Conservation (phyloP, 1,140 invertebrate genomes). For the fruit fly (Drosophila melanogaster) region Release_6_plus_ISO1_MT NC_004354.4:6267001-6267500, state of each 20-base stretch:
- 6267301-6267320: too few relatives aligned
- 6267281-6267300: too few relatives aligned
- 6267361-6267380: too few relatives aligned
- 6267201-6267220: not conserved
- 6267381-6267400: too few relatives aligned
- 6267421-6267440: too few relatives aligned
- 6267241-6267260: not conserved
- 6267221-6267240: not conserved
- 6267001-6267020: constrained; percentile 16
- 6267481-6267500: too few relatives aligned
- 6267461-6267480: too few relatives aligned
- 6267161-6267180: not conserved
- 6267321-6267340: too few relatives aligned
- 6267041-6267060: not conserved
- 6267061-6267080: constrained; percentile 31
- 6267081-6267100: constrained; percentile 15
- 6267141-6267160: constrained; percentile 32
- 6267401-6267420: too few relatives aligned
- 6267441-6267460: too few relatives aligned
- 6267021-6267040: not conserved
- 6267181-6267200: not conserved
- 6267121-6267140: constrained; percentile 22
- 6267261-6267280: too few relatives aligned
- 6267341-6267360: too few relatives aligned
- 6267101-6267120: not conserved